phyloP scores from a whole-genome alignment of 2,888 invertebrate genomes.

The Lochmaea capreae region DNA sequence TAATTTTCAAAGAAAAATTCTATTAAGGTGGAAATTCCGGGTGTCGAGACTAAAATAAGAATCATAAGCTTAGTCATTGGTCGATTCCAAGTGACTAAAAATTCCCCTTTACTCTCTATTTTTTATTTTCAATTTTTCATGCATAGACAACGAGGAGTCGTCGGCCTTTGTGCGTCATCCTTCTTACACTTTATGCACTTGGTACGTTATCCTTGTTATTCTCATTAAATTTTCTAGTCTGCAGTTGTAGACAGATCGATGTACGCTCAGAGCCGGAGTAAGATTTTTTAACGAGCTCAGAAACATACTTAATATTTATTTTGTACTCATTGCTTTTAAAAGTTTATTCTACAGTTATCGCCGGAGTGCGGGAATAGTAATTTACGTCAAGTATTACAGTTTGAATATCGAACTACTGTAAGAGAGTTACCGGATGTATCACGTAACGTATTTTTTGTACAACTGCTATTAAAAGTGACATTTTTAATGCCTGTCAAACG shows the following conservation, averaged over 20 bases:
- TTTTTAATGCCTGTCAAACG: too few relatives aligned
- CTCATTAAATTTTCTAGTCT: conserved; percentile 20
- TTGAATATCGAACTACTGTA: too few relatives aligned
- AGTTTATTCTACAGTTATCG: too few relatives aligned
- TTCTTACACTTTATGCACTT: conserved; percentile 4
- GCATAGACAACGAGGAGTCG: conserved; percentile 19
- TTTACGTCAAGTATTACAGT: too few relatives aligned
- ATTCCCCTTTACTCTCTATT: background rate
- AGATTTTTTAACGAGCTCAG: background rate
- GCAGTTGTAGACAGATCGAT: conserved; percentile 17
- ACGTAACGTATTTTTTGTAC: too few relatives aligned
- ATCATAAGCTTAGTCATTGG: background rate
- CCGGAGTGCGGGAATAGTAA: too few relatives aligned
- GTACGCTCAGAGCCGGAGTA: background rate
- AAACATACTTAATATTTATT: background rate
- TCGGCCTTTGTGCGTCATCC: conserved; percentile 13
- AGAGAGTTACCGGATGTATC: too few relatives aligned
- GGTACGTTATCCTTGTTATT: background rate
- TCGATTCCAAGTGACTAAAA: background rate
- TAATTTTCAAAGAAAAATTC: too few relatives aligned
- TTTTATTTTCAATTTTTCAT: conserved; percentile 15
- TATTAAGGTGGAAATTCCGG: too few relatives aligned
- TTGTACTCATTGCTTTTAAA: too few relatives aligned
- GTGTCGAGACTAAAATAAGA: too few relatives aligned
- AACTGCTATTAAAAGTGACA: too few relatives aligned